These are phyloP conservation scores for Cheirogaleus major DNA, from an alignment of 2,797 vertebrate species.

Conservation along the genomic window DNA sequence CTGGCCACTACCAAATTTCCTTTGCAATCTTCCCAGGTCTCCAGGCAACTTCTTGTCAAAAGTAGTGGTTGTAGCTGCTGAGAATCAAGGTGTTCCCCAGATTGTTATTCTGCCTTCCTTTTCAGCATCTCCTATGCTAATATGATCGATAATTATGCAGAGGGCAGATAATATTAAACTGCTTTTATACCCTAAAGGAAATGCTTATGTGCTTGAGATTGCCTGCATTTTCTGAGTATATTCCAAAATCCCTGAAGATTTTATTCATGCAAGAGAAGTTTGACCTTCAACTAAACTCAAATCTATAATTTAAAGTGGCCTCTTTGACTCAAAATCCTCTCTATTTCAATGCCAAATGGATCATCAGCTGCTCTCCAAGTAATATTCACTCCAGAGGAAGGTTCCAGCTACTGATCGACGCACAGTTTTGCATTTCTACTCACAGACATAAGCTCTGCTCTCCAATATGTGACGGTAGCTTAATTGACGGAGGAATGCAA, in stretches of 20 bases:
- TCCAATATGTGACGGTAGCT: constrained; percentile 73
- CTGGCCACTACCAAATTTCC: background rate
- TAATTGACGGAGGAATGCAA: constrained; percentile 77
- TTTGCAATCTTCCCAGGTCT: background rate
- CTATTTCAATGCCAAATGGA: constrained; percentile 76
- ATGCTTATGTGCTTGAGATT: constrained; percentile 64
- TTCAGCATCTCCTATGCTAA: constrained; percentile 53
- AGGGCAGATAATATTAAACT: constrained; percentile 70
- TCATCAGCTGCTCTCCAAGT: constrained; percentile 73
- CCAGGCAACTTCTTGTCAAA: background rate
- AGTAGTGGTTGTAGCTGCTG: background rate
- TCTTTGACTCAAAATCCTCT: constrained; percentile 78
- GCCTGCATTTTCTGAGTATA: constrained; percentile 68
- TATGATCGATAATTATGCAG: constrained; percentile 68
- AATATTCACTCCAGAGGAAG: constrained; percentile 70
- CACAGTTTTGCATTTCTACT: constrained; percentile 74
- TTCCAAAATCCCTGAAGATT: constrained; percentile 76
- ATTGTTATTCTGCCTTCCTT: background rate
- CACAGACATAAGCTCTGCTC: constrained; percentile 68
- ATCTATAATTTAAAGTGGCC: constrained; percentile 80
- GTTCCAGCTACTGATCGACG: constrained; percentile 60
- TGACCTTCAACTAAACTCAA: constrained; percentile 81
- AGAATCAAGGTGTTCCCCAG: constrained; percentile 35
- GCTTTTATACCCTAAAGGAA: constrained; percentile 68
- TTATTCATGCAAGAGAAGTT: constrained; percentile 77